A percentile compares a stretch with the other conserved stretches of the same genome.
These are phyloP conservation scores for Drosophila suboccidentalis DNA, from an alignment of 2,888 invertebrate genomes.

Conservation along the genomic window DNA sequence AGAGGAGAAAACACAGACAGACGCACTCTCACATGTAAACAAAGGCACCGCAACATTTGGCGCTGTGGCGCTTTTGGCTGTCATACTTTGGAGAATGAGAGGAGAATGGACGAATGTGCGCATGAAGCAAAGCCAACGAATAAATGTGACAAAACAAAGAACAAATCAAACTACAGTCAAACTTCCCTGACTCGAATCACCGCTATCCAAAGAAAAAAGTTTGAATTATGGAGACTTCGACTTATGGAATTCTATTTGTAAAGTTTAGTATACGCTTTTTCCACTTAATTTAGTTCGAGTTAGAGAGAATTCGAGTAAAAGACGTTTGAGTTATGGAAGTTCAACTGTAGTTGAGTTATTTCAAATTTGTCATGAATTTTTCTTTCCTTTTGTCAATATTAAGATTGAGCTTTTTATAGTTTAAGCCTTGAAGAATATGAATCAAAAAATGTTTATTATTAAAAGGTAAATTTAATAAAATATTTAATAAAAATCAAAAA, in stretches of 20 bases:
- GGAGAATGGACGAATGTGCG: conserved; percentile 5
- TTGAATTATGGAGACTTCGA: too few relatives aligned
- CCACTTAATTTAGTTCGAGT: too few relatives aligned
- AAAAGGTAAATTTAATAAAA: neutral
- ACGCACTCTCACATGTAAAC: neutral
- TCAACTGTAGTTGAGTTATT: conserved; percentile 14
- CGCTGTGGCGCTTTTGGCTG: conserved; percentile 6
- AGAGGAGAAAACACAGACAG: conserved; percentile 12
- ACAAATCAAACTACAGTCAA: conserved; percentile 2
- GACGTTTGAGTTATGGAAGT: too few relatives aligned
- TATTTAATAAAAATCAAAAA: too few relatives aligned
- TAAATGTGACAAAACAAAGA: neutral
- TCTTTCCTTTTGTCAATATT: neutral
- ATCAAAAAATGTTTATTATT: neutral
- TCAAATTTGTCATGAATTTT: neutral
- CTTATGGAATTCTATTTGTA: too few relatives aligned
- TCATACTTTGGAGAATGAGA: neutral
- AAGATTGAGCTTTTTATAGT: neutral
- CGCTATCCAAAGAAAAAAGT: too few relatives aligned
- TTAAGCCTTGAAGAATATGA: neutral
- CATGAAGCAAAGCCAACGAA: conserved; percentile 4
- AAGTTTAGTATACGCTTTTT: too few relatives aligned
- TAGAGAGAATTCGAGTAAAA: too few relatives aligned
- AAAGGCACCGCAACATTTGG: conserved; percentile 2
- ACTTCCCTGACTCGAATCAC: too few relatives aligned